phyloP scores from a whole-genome alignment of 2,797 vertebrate species.

The Pangasius sanitwongsei region DNA sequence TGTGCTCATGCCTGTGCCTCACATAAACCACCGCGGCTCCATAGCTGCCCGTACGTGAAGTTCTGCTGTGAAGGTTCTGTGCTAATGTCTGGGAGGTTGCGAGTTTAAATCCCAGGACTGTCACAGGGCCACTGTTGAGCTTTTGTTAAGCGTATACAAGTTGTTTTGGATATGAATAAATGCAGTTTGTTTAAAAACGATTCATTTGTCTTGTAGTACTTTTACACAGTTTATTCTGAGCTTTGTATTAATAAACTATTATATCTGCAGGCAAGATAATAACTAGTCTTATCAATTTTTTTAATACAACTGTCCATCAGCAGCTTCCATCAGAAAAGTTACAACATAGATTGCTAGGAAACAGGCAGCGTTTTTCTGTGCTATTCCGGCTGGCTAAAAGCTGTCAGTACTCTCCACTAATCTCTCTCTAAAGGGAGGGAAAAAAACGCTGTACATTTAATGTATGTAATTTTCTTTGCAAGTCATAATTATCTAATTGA shows the following conservation, averaged over 20 bases:
- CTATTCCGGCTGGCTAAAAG: background rate
- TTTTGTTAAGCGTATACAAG: background rate
- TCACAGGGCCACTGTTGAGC: background rate
- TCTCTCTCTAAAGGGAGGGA: no score
- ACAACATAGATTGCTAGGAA: constrained; percentile 19
- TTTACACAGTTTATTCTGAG: constrained; percentile 1
- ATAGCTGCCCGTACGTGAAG: background rate
- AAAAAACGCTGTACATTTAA: background rate
- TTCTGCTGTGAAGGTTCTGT: background rate
- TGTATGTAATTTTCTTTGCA: background rate
- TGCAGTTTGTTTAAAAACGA: background rate
- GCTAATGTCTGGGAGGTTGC: background rate
- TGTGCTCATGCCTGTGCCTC: background rate
- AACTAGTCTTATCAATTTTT: background rate
- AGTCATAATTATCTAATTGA: background rate
- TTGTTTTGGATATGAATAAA: background rate
- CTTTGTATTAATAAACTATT: background rate
- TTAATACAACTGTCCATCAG: constrained; percentile 1
- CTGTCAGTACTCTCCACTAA: background rate
- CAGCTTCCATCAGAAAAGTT: constrained; percentile 4
- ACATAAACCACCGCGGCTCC: background rate
- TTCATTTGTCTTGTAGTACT: background rate
- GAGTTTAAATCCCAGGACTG: background rate
- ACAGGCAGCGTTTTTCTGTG: constrained; percentile 5
- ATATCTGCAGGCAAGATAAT: background rate